Evolutionary conservation across 2,888 invertebrate species (phyloP), one percentile per base, ranked within the genome.

Genomic region (Calliopum simillimum): DNA sequence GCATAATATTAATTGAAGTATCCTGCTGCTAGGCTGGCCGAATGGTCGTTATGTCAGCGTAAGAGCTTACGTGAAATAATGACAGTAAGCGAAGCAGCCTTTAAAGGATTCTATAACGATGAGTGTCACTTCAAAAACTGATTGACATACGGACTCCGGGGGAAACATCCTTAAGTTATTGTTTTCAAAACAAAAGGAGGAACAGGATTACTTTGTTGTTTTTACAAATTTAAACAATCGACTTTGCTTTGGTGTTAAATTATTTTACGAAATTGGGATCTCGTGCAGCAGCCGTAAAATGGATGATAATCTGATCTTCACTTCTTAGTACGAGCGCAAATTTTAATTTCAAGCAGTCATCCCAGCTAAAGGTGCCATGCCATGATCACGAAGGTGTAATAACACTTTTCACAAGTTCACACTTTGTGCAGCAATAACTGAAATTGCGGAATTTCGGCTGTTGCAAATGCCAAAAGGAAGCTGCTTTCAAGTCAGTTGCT

Each of bases 321-420:
- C 8, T 33, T 4, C 33, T 8, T 8, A 33, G 33, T 33, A 8
- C 2, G 33, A 6, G 33, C 33, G 8, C 4, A 33, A 33, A 33
- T 33, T 33, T 33, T 8, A 33, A 8, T 33, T 33, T 33, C 33
- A 5, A 33, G 33, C 33, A 8, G 33, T 8, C 33, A 33, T 33
- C 33, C 33, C 33, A 33, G 33, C 33, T 33, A 19, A 49, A 49
- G 49, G 49, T 49, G 49, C 49, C 49, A 33, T 33, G 8, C 33
- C 2, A 4, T 49, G 55, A 14, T 33, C 62, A 63, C 55, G 63
- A 63, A 69, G 69, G 63, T 55, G 63, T 61, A 69, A 47, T 46
- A 62, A 49, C 58, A 63, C 63, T 63, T 59, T 58, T 69, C 69
- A 58, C 64, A 69, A 69, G 56, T 65, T 69, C 69, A 69, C 69